Evolutionary conservation across 2,113 vertebrate species (phyloP).

Genomic region (Polypterus senegalus): DNA sequence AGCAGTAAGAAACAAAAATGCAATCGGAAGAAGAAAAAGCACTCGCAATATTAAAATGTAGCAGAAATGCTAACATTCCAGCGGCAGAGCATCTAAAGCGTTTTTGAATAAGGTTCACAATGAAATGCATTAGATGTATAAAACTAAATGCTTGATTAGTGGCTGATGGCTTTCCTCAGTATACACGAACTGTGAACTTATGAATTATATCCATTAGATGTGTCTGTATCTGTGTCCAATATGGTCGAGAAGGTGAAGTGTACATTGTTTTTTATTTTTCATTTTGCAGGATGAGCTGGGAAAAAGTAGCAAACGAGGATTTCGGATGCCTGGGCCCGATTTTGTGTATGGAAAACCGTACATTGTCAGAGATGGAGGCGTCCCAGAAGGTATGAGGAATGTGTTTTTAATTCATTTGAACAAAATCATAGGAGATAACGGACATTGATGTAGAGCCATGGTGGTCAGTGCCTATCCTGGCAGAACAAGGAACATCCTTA

Average conservation of each 20-base stretch:
- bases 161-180: no score
- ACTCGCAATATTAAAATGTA: no score
- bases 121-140: background rate
- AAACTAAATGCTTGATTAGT: background rate
- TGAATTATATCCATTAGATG: background rate
- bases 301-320: slow-evolving; percentile 45
- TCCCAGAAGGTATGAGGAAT: slow-evolving; percentile 51
- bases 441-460: slow-evolving; percentile 9
- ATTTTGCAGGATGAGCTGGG: slow-evolving; percentile 52
- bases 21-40: no score
- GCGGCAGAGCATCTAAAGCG: no score
- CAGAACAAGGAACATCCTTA: slow-evolving; percentile 6
- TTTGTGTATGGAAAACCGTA: slow-evolving; percentile 52
- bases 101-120: background rate
- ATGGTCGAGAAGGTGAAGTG: background rate
- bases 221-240: background rate
- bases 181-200: no score
- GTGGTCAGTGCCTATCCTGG: slow-evolving; percentile 15
- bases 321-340: slow-evolving; percentile 44
- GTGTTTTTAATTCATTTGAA: background rate
- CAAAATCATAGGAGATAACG: background rate
- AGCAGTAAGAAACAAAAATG: no score
- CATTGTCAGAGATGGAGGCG: slow-evolving; percentile 52
- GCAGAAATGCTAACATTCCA: no score
- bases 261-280: background rate